Percentiles rank a stretch among this genome's conserved stretches.
phyloP scores from a whole-genome alignment of 2,797 vertebrate genomes.

The Luscinia megarhynchos region DNA sequence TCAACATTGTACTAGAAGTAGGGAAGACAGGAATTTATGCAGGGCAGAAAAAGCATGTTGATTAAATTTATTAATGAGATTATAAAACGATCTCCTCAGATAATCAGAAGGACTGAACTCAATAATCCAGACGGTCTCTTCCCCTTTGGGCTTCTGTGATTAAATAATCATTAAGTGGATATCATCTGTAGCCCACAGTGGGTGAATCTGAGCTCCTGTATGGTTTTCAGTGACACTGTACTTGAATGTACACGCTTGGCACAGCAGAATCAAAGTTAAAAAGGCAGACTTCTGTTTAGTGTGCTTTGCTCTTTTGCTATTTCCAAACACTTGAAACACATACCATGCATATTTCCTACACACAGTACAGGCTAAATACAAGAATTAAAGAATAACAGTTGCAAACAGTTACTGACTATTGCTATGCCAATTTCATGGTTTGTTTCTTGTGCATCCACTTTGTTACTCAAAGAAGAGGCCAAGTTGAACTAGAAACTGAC shows the following conservation, averaged over 20 bases:
- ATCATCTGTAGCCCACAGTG: neutral
- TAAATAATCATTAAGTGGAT: neutral
- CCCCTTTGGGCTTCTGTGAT: neutral
- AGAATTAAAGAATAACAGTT: neutral
- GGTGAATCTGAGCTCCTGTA: neutral
- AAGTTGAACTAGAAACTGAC: neutral
- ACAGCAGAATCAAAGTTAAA: neutral
- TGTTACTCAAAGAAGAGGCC: neutral
- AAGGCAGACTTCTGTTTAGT: neutral
- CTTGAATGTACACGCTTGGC: fast-evolving
- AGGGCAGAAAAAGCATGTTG: neutral
- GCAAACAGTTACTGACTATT: neutral
- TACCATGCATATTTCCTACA: neutral
- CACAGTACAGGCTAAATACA: neutral
- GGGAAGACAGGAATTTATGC: neutral
- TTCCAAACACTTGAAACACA: neutral
- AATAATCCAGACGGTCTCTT: neutral
- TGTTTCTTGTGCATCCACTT: neutral
- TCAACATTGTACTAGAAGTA: neutral
- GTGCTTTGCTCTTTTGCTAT: neutral
- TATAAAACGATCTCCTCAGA: neutral
- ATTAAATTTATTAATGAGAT: slow-evolving; percentile 21
- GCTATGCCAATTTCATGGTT: neutral
- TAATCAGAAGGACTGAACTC: neutral
- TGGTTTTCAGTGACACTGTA: neutral